Evolutionary conservation across 1,140 invertebrate genomes (phyloP).

Genomic region (Carcinoscorpius rotundicauda): DNA sequence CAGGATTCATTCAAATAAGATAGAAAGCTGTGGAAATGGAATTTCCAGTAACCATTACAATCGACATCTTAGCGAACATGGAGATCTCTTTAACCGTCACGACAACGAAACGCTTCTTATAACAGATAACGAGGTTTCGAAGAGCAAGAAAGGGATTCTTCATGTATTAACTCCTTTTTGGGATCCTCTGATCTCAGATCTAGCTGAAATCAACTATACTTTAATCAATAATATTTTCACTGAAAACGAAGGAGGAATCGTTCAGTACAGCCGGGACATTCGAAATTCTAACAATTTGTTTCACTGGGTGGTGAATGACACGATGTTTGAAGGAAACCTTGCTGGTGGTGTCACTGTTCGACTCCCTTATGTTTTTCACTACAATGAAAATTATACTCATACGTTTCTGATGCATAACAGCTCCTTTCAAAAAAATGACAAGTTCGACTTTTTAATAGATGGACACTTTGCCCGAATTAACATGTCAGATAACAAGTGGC

Average conservation of each 20-base stretch:
- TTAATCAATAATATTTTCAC: constrained; percentile 63
- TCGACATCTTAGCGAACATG: constrained; percentile 41
- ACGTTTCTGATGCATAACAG: constrained; percentile 73
- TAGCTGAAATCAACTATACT: constrained; percentile 54
- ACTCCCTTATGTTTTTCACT: constrained; percentile 87
- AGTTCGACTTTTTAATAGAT: constrained; percentile 71
- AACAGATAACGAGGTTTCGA: too few relatives aligned
- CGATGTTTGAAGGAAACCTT: constrained; percentile 62
- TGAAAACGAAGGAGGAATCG: constrained; percentile 66
- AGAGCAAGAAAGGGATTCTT: constrained; percentile 47
- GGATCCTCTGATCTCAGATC: constrained; percentile 38
- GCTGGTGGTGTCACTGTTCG: constrained; percentile 69
- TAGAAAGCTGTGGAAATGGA: constrained; percentile 66
- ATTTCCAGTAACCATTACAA: constrained; percentile 81
- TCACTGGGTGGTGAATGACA: constrained; percentile 80
- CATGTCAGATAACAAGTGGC: constrained; percentile 71
- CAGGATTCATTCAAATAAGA: too few relatives aligned
- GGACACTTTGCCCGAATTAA: constrained; percentile 74
- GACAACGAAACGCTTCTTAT: constrained; percentile 52
- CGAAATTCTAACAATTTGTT: constrained; percentile 76
- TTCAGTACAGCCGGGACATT: constrained; percentile 77
- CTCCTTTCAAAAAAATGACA: constrained; percentile 68
- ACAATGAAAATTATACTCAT: constrained; percentile 88
- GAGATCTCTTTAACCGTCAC: constrained; percentile 70
- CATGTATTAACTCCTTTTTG: constrained; percentile 68